A percentile compares a stretch with the other conserved stretches of the same genome.
Evolutionary conservation across 2,113 vertebrate species (phyloP).

Genomic region (Callospermophilus lateralis): DNA sequence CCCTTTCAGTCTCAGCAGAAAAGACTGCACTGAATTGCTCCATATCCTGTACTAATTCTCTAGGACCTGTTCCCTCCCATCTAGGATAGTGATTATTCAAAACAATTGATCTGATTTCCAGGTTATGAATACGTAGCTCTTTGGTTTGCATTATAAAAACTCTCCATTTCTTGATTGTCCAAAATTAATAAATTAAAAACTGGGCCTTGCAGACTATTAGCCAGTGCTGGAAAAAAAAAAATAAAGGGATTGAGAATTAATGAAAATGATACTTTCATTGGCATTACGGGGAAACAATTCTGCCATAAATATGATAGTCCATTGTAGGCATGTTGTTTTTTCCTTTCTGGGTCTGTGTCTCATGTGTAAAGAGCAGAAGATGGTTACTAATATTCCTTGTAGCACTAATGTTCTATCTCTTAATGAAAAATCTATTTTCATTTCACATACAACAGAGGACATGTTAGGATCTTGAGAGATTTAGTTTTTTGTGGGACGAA

Average conservation of each 20-base stretch:
- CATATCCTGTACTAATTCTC: neutral
- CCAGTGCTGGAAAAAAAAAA: neutral
- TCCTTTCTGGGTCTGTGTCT: neutral
- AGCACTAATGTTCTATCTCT: neutral
- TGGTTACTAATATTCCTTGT: neutral
- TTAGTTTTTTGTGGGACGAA: constrained; percentile 22
- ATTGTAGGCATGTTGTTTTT: neutral
- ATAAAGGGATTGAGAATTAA: neutral
- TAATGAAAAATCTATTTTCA: constrained; percentile 33
- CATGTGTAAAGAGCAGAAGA: neutral
- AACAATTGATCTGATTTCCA: constrained; percentile 32
- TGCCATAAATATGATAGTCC: neutral
- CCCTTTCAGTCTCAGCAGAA: neutral
- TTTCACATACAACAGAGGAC: neutral
- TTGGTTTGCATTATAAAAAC: neutral
- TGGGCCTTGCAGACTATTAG: neutral
- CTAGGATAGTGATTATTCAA: constrained; percentile 21
- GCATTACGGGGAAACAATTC: neutral
- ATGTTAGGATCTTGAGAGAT: neutral
- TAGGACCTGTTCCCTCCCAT: neutral
- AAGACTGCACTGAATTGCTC: neutral
- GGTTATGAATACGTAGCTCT: neutral
- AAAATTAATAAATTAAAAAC: constrained; percentile 58
- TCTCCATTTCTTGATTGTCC: constrained; percentile 31
- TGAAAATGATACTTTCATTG: constrained; percentile 28